phyloP scores from a whole-genome alignment of 2,797 vertebrate genomes.

The Prunella strophiata region DNA sequence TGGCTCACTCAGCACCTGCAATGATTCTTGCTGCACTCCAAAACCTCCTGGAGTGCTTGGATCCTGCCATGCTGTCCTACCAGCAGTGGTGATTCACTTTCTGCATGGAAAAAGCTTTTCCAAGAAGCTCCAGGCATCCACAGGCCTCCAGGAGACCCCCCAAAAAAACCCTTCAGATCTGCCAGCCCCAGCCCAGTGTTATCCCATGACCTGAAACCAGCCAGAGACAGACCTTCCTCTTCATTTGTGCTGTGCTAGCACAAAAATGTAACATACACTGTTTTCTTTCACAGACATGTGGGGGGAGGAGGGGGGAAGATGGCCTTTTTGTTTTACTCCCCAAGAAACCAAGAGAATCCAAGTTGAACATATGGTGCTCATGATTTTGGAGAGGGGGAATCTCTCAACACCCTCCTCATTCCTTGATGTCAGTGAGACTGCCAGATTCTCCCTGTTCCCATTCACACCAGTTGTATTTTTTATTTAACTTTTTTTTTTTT shows the following conservation, averaged over 20 bases:
- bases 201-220: not conserved
- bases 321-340: not conserved
- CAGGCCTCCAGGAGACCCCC: not conserved
- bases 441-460: constrained; percentile 27
- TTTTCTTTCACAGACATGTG: not conserved
- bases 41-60: not conserved
- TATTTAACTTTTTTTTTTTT: not conserved
- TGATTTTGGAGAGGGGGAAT: constrained; percentile 3
- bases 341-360: not conserved
- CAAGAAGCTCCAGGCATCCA: not conserved
- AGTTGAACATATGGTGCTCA: not conserved
- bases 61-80: not conserved
- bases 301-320: not conserved
- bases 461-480: not conserved
- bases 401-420: constrained; percentile 17
- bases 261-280: not conserved
- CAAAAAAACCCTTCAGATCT: not conserved
- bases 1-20: not conserved
- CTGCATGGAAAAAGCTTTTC: not conserved
- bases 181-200: not conserved
- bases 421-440: not conserved
- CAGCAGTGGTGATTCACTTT: not conserved
- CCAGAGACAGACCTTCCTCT: not conserved
- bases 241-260: not conserved
- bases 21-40: not conserved